phyloP scores from a whole-genome alignment of 2,888 invertebrate genomes.

The Elgonia sp. region DNA sequence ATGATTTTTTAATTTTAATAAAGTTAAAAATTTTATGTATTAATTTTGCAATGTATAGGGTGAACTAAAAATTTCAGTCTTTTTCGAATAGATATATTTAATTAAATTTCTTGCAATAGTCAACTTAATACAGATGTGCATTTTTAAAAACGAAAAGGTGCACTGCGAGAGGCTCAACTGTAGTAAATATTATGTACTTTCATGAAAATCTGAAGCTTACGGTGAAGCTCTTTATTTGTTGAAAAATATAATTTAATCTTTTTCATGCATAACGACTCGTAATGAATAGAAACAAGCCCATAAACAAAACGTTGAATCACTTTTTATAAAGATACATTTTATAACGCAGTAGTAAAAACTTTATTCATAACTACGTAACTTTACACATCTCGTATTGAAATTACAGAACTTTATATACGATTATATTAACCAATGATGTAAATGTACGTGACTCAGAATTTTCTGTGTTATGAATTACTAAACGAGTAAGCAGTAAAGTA shows the following conservation, averaged over 20 bases:
- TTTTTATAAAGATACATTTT: constrained; percentile 46
- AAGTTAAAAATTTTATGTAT: no score
- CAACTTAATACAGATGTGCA: no score
- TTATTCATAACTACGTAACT: constrained; percentile 59
- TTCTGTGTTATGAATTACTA: constrained; percentile 32
- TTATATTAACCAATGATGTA: constrained; percentile 47
- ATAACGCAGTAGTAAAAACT: constrained; percentile 53
- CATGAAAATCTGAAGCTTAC: no score
- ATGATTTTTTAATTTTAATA: no score
- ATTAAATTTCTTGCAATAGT: no score
- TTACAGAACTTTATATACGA: constrained; percentile 57
- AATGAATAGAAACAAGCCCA: constrained; percentile 37
- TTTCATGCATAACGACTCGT: constrained; percentile 34
- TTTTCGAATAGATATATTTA: no score
- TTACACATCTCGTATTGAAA: constrained; percentile 59
- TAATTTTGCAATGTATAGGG: no score
- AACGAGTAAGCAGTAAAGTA: background rate
- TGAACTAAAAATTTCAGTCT: no score
- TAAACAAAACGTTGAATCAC: constrained; percentile 37
- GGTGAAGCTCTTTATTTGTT: constrained; percentile 12
- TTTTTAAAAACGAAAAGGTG: no score
- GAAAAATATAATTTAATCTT: constrained; percentile 35
- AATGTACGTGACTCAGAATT: constrained; percentile 51
- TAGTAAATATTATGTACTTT: no score
- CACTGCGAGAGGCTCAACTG: no score